phyloP scores from a whole-genome alignment of 1,140 invertebrate genomes.

The Araneus ventricosus region DNA sequence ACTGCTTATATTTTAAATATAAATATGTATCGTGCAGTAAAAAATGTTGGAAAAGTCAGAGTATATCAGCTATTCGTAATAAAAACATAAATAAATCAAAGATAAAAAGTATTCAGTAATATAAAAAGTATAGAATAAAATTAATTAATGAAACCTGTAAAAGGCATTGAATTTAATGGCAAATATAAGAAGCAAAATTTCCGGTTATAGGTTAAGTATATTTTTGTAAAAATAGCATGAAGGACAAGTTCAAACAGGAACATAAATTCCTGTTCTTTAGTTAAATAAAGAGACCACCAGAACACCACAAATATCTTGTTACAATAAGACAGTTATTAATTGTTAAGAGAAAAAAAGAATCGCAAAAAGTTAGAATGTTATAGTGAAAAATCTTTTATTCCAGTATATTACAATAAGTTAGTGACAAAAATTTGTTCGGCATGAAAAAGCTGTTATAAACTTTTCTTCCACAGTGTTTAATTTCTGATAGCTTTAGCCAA shows the following conservation, averaged over 20 bases:
- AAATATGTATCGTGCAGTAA: too few species aligned
- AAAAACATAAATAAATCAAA: too few species aligned
- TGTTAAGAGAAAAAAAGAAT: conserved; percentile 36
- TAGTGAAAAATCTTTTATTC: conserved; percentile 30
- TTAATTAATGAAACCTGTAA: not conserved
- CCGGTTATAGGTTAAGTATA: not conserved
- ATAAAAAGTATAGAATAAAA: not conserved
- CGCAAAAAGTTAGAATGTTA: conserved; percentile 42
- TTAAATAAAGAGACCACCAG: not conserved
- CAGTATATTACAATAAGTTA: conserved; percentile 53
- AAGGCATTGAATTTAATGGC: too few species aligned
- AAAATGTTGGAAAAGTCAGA: too few species aligned
- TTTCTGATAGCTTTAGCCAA: not conserved
- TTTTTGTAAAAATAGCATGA: not conserved
- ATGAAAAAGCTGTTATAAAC: conserved; percentile 21
- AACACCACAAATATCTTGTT: not conserved
- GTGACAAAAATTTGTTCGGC: conserved; percentile 39
- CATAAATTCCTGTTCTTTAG: not conserved
- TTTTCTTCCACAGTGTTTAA: not conserved
- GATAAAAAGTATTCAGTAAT: too few species aligned
- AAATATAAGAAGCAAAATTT: too few species aligned
- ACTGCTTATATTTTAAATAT: too few species aligned
- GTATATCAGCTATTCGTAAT: too few species aligned
- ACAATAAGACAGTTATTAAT: conserved; percentile 24
- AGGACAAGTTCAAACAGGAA: not conserved